These are phyloP conservation scores for Dicrurus megarhynchus DNA, from an alignment of 2,113 vertebrate genomes.

Conservation along the genomic window DNA sequence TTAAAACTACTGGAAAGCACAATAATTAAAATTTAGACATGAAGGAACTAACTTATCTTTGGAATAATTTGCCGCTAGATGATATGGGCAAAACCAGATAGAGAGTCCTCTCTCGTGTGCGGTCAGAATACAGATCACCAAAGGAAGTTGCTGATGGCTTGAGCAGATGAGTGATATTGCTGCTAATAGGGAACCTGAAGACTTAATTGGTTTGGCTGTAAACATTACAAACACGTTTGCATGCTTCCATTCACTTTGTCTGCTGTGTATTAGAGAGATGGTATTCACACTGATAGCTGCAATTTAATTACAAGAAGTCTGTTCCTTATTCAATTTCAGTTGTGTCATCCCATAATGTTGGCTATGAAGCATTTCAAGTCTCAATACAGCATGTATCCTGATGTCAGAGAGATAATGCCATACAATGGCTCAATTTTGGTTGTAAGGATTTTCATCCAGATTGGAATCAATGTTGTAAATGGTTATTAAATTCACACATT, in stretches of 20 bases:
- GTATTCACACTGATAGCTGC: conserved; percentile 50
- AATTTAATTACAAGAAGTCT: conserved; percentile 62
- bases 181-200: conserved; percentile 44
- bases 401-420: conserved; percentile 26
- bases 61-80: neutral
- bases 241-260: conserved; percentile 43
- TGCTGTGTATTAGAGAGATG: conserved; percentile 39
- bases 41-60: neutral
- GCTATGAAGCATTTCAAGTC: conserved; percentile 37
- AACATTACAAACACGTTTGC: conserved; percentile 48
- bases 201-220: conserved; percentile 61
- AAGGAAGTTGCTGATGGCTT: conserved; percentile 14
- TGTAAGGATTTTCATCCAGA: neutral
- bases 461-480: conserved; percentile 44
- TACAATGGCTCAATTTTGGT: neutral
- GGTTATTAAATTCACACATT: conserved; percentile 28
- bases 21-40: neutral
- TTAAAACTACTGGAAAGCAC: neutral
- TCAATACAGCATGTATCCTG: neutral
- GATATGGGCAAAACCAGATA: neutral
- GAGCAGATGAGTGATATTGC: conserved; percentile 22
- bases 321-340: conserved; percentile 46
- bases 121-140: neutral
- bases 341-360: conserved; percentile 31
- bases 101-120: neutral